phyloP scores from a whole-genome alignment of 2,113 vertebrate species.

The Fulmarus glacialis region DNA sequence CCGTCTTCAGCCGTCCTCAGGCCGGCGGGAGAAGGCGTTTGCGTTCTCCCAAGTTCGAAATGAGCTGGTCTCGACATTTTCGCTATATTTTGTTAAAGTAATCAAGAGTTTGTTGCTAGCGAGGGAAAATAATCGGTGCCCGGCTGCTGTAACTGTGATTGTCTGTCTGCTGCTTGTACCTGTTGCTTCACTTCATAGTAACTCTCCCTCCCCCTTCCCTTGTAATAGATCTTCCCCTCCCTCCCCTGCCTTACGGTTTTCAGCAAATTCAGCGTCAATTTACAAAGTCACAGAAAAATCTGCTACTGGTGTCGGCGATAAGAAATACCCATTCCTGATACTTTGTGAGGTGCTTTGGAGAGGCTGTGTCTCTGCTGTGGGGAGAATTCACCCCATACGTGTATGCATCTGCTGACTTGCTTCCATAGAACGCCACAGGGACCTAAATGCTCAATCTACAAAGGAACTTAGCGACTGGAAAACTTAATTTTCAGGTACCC shows the following conservation, averaged over 20 bases:
- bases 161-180: neutral
- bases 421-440: neutral
- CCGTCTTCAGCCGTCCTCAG: rapidly evolving
- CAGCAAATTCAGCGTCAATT: neutral
- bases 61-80: neutral
- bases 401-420: neutral
- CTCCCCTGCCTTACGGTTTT: neutral
- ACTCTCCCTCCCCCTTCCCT: neutral
- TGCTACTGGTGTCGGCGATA: rapidly evolving
- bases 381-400: rapidly evolving
- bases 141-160: neutral
- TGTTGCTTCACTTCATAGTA: neutral
- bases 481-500: neutral
- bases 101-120: neutral
- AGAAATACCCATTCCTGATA: neutral
- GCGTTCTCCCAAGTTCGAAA: neutral
- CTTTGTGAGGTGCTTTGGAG: neutral
- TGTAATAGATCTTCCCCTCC: neutral
- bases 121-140: neutral
- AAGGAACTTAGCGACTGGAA: neutral
- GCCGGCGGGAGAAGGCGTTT: rapidly evolving
- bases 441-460: neutral
- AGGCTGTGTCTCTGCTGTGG: neutral
- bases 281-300: neutral
- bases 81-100: neutral